Percentiles rank a stretch among this genome's conserved stretches.
Evolutionary conservation across 2,113 vertebrate genomes (phyloP).

Genomic region (Eidolon helvum): DNA sequence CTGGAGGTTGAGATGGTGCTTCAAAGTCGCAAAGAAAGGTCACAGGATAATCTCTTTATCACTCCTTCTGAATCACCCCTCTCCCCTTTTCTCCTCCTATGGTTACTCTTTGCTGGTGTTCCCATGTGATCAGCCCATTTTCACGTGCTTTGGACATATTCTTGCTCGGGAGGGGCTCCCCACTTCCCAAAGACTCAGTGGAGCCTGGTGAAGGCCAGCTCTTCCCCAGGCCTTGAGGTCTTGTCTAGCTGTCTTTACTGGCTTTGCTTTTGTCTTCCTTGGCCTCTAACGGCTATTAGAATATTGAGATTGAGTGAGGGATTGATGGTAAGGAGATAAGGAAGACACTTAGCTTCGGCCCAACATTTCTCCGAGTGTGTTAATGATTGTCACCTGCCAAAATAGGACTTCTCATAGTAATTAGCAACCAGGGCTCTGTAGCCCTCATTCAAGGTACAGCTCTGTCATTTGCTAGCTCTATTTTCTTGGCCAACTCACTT

Average conservation of each 20-base stretch:
- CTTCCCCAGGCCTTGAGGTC: neutral
- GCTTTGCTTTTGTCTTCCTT: neutral
- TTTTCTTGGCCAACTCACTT: neutral
- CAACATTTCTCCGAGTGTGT: neutral
- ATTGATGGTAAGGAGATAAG: neutral
- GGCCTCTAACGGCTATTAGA: too few species aligned
- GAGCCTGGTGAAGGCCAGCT: rapidly evolving
- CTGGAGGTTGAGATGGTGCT: too few species aligned
- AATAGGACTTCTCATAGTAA: neutral
- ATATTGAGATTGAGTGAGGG: neutral
- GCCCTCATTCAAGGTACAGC: neutral
- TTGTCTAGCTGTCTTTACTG: neutral
- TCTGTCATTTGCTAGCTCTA: neutral
- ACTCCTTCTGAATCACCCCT: rapidly evolving
- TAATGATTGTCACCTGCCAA: rapidly evolving
- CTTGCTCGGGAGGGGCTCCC: neutral
- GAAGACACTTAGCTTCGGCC: neutral
- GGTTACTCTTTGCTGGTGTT: neutral
- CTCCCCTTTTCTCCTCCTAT: rapidly evolving
- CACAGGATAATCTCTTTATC: rapidly evolving
- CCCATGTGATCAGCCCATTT: neutral
- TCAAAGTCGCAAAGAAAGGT: neutral
- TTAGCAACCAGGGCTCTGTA: neutral
- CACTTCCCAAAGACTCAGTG: neutral
- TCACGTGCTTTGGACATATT: neutral